phyloP scores from a whole-genome alignment of 2,888 invertebrate species.

The Petrolisthes cinctipes region DNA sequence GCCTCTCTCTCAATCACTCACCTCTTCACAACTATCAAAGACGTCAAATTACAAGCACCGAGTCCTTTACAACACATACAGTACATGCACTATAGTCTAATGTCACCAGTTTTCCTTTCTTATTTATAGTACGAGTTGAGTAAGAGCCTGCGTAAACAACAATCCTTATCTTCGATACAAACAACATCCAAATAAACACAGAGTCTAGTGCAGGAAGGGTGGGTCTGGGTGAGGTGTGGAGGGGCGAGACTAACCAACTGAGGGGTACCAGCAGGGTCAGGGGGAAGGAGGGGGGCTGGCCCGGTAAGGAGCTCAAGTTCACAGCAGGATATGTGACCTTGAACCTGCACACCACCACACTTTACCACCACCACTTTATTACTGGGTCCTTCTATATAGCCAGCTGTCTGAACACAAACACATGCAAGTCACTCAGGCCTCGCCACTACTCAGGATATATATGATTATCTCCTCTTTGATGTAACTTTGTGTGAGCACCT shows the following conservation, averaged over 20 bases:
- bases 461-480: not conserved
- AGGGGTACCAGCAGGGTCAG: conserved; percentile 33
- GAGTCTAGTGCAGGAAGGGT: not conserved
- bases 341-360: conserved; percentile 5
- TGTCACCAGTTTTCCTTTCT: conserved; percentile 1
- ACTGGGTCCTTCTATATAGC: not conserved
- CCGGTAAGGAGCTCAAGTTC: conserved; percentile 9
- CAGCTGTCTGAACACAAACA: not conserved
- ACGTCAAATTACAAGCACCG: not conserved
- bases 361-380: not conserved
- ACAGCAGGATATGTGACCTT: conserved; percentile 34
- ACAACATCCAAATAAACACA: too few relatives aligned
- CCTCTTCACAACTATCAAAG: not conserved
- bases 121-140: not conserved
- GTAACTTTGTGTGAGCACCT: not conserved
- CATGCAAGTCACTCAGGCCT: conserved; percentile 6
- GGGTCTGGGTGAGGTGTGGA: not conserved
- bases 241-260: not conserved
- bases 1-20: conserved; percentile 6
- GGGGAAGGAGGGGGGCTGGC: conserved; percentile 21
- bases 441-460: not conserved
- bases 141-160: too few relatives aligned
- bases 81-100: conserved; percentile 27
- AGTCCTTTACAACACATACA: conserved; percentile 27
- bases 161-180: too few relatives aligned